Evolutionary conservation across 2,888 invertebrate species (phyloP).

Genomic region (Antitype chi): DNA sequence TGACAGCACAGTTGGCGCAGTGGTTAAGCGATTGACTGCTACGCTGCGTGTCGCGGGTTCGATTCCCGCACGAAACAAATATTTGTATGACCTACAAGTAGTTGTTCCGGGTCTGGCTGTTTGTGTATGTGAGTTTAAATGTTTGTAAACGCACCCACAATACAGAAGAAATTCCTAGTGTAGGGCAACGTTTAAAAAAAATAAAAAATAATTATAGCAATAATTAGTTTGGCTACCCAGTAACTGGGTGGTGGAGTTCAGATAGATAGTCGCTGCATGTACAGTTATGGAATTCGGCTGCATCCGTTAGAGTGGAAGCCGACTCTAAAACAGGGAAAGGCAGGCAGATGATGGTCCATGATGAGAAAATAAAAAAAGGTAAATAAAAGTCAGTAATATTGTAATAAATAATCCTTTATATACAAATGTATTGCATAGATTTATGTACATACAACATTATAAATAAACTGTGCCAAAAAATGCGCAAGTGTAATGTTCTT

Average conservation of each 20-base stretch:
- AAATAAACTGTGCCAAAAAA: slow-evolving; percentile 27
- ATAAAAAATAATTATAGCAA: too few species aligned
- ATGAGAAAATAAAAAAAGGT: neutral
- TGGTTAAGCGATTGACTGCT: too few species aligned
- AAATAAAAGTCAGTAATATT: slow-evolving; percentile 43
- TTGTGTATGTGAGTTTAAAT: too few species aligned
- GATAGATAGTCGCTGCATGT: neutral
- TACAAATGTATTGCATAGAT: slow-evolving; percentile 59
- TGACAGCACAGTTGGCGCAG: too few species aligned
- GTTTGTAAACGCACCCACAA: too few species aligned
- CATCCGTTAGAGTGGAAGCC: neutral
- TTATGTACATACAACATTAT: slow-evolving; percentile 42
- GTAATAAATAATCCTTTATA: slow-evolving; percentile 67
- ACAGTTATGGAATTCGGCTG: neutral
- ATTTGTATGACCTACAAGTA: too few species aligned
- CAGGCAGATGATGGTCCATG: neutral
- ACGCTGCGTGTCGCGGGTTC: too few species aligned
- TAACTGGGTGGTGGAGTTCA: neutral
- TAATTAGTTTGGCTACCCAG: neutral
- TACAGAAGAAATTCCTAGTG: too few species aligned
- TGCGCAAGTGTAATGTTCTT: too few species aligned
- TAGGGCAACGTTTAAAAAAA: too few species aligned
- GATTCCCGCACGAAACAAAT: too few species aligned
- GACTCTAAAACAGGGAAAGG: neutral
- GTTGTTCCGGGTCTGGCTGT: too few species aligned